Conservation (phyloP, 1,140 invertebrate genomes). For the Archegozetes longisetosus region DNA sequence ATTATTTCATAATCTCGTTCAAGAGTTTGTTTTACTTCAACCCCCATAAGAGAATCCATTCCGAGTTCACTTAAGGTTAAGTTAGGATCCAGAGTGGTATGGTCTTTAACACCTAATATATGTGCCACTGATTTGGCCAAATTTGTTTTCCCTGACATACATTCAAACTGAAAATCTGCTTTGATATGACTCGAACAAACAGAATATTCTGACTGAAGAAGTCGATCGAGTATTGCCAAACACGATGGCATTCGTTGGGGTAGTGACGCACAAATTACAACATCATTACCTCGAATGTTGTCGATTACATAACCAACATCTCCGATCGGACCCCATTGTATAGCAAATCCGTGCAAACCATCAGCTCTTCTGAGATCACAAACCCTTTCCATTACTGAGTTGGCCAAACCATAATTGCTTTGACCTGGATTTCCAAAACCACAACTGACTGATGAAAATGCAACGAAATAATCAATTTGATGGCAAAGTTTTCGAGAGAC, state of each 20-base stretch:
- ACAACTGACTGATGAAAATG: conserved; percentile 77
- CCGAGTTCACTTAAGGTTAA: conserved; percentile 73
- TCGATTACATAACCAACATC: conserved; percentile 85
- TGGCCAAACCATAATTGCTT: conserved; percentile 84
- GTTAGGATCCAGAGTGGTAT: conserved; percentile 56
- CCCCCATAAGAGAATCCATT: conserved; percentile 94
- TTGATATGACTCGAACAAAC: conserved; percentile 20
- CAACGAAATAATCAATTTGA: conserved; percentile 55
- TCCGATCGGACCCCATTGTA: conserved; percentile 95
- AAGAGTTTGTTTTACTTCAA: conserved; percentile 61
- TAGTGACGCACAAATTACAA: conserved; percentile 73
- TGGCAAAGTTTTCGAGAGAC: conserved; percentile 53
- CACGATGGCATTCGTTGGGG: conserved; percentile 83
- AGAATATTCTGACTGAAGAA: conserved; percentile 43
- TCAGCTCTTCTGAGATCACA: conserved; percentile 35
- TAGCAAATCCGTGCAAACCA: conserved; percentile 55
- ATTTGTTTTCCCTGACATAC: conserved; percentile 17
- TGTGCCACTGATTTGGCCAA: conserved; percentile 28
- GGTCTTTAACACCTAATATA: conserved; percentile 46
- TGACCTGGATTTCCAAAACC: conserved; percentile 86
- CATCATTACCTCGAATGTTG: conserved; percentile 73
- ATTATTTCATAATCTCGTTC: conserved; percentile 19
- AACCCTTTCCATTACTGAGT: conserved; percentile 87
- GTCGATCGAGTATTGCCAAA: conserved; percentile 61
- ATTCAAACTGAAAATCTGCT: conserved; percentile 41